Conservation (phyloP, 2,113 vertebrate genomes). For the Mellivora capensis region DNA sequence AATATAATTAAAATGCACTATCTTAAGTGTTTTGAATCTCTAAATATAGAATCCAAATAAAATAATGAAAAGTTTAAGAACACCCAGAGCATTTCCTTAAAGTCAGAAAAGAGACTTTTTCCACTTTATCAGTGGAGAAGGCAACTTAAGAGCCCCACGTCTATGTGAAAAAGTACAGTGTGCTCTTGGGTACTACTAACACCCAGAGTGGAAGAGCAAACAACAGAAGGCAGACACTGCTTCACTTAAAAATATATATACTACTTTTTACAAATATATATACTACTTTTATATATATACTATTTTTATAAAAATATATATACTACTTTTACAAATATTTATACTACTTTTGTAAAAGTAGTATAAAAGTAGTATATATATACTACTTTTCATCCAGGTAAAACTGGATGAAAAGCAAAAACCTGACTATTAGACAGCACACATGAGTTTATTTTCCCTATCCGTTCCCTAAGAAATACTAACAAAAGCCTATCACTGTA, state of each 20-base stretch:
- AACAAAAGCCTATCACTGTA: background rate
- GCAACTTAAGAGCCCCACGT: background rate
- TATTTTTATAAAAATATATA: background rate
- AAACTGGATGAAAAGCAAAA: background rate
- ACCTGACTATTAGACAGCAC: background rate
- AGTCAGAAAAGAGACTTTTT: background rate
- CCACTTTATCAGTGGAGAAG: background rate
- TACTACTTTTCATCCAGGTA: background rate
- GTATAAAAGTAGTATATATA: background rate
- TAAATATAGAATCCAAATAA: background rate
- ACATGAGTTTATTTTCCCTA: background rate
- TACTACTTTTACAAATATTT: background rate
- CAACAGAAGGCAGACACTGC: background rate
- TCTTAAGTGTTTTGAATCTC: background rate
- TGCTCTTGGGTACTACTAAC: background rate
- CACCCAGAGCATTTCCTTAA: background rate
- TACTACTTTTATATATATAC: background rate
- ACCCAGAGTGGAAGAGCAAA: background rate
- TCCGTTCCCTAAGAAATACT: background rate
- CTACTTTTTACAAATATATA: background rate
- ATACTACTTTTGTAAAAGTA: background rate
- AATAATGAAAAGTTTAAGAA: background rate
- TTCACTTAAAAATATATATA: background rate
- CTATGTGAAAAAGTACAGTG: background rate
- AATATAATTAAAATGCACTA: background rate